phyloP scores from a whole-genome alignment of 2,888 invertebrate genomes.

The Yponomeuta cagnagella region DNA sequence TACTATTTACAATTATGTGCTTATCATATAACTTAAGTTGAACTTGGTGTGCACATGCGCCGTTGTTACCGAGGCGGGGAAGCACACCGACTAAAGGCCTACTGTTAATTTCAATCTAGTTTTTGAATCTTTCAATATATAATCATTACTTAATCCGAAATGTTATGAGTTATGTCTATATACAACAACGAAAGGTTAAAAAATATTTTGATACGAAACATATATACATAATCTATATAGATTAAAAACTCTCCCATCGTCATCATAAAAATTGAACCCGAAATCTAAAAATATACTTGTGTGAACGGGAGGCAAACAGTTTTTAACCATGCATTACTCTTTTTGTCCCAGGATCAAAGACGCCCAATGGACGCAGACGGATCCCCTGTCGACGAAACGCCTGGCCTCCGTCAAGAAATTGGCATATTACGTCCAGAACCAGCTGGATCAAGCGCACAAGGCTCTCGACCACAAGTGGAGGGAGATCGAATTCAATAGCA shows the following conservation, averaged over 20 bases:
- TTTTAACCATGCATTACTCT: background rate
- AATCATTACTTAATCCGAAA: too few species aligned
- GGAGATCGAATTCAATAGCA: slow-evolving; percentile 50
- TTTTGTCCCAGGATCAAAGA: slow-evolving; percentile 50
- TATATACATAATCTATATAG: slow-evolving; percentile 19
- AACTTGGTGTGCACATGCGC: slow-evolving; percentile 63
- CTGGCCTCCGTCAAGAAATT: slow-evolving; percentile 81
- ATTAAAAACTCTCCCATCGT: too few species aligned
- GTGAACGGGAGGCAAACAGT: too few species aligned
- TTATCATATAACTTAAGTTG: slow-evolving; percentile 47
- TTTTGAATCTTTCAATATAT: too few species aligned
- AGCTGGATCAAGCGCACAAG: slow-evolving; percentile 82
- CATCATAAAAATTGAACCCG: too few species aligned
- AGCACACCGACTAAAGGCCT: slow-evolving; percentile 53
- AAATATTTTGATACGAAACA: too few species aligned
- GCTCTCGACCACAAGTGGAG: slow-evolving; percentile 87
- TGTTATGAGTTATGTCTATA: too few species aligned
- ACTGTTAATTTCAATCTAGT: too few species aligned
- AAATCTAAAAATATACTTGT: too few species aligned
- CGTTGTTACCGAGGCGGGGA: slow-evolving; percentile 46
- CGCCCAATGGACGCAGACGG: slow-evolving; percentile 68
- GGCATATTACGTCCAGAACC: slow-evolving; percentile 83
- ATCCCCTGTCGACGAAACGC: slow-evolving; percentile 80
- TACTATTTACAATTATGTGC: too few species aligned
- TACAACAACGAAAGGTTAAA: too few species aligned